These are phyloP conservation scores for Parnassius mnemosyne DNA, from an alignment of 2,888 invertebrate species.

Conservation along the genomic window DNA sequence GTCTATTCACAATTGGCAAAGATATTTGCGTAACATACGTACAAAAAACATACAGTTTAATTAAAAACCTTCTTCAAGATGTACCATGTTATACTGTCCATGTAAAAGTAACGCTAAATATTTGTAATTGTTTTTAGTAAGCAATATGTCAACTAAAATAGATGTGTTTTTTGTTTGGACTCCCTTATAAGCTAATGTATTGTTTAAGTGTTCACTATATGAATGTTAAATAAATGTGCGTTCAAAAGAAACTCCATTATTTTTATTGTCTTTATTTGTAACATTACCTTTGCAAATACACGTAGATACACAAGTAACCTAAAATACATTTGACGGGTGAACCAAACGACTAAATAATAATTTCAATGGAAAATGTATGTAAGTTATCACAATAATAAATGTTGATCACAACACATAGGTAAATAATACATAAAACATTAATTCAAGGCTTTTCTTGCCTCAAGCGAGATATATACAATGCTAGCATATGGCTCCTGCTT, in stretches of 20 bases:
- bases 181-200: too few species aligned
- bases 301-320: slow-evolving; percentile 18
- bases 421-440: slow-evolving; percentile 58
- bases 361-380: slow-evolving; percentile 35
- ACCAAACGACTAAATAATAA: slow-evolving; percentile 34
- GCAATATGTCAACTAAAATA: too few species aligned
- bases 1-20: too few species aligned
- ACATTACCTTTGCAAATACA: slow-evolving; percentile 45
- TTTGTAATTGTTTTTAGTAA: too few species aligned
- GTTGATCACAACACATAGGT: slow-evolving; percentile 63
- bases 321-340: slow-evolving; percentile 31
- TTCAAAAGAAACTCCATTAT: slow-evolving; percentile 58
- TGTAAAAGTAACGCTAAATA: too few species aligned
- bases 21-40: too few species aligned
- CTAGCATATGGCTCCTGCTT: slow-evolving; percentile 37
- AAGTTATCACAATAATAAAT: slow-evolving; percentile 70
- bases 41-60: too few species aligned
- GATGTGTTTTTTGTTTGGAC: too few species aligned
- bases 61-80: too few species aligned
- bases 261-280: slow-evolving; percentile 65
- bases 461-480: slow-evolving; percentile 60
- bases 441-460: slow-evolving; percentile 39
- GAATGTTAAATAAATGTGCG: slow-evolving; percentile 14
- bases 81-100: too few species aligned
- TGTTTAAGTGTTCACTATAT: too few species aligned